Evolutionary conservation across 2,888 invertebrate genomes (phyloP), one percentile per base, ranked within the genome.

Genomic region (Cylindroiulus punctatus): DNA sequence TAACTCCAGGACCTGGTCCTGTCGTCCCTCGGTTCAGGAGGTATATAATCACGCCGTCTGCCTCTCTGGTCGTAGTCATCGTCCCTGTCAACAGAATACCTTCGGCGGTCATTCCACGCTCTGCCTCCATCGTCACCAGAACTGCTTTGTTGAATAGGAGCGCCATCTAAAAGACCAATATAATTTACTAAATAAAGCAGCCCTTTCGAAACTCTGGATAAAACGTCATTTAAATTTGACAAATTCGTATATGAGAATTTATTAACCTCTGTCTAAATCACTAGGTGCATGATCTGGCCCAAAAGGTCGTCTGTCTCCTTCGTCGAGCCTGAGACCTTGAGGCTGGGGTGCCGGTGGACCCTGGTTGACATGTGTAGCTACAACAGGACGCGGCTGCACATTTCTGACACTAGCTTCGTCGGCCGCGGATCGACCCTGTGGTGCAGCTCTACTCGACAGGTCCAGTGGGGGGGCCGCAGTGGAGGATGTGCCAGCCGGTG

Each of bases 11-110:
- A 30, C 1, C 86, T 42, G 40, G 83, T 84, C 30, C 81, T 86
- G 32, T 87, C 84, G 3, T 87, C 87, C 47, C 87, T 65, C 12
- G 65, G 65, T 7, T 65, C 65, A 12, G 65, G 26, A 65, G 65
- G 84, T 82, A 92, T 92, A 88, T 92, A 91, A 86, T 87, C 87
- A 26, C 87, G 86, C 84, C 87, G 81, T 89, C 90, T 19, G 85
- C 86, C 42, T 87, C 88, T n/a, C 22, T 44, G 36, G 22, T 30
- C 47, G 17, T 57, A 81, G 26, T 81, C 81, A 10, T 87, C 85
- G 44, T 84, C 42, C 32, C 85, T 52, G 30, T 52, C 85, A 12
- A 42, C 36, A 10, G 47, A 84, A 57, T 42, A 85, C 26, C 85
- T 26, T n/a, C 47, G 42, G 3, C 85, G 44, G n/a, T 47, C 57